phyloP scores from a whole-genome alignment of 2,888 invertebrate genomes.

The Polymixis flavicincta region DNA sequence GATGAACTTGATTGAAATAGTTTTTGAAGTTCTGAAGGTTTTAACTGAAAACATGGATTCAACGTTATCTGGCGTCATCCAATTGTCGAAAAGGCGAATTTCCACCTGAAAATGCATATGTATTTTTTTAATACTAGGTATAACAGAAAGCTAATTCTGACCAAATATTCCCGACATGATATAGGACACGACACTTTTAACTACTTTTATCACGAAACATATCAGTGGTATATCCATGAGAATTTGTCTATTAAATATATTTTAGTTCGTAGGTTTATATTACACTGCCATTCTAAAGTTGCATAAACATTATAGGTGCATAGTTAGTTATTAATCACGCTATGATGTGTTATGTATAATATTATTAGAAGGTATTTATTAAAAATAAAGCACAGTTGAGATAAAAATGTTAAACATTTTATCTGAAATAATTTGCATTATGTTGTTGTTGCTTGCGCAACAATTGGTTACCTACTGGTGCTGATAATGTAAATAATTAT shows the following conservation, averaged over 20 bases:
- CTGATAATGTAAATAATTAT: conserved; percentile 56
- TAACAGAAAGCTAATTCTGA: conserved; percentile 14
- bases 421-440: conserved; percentile 25
- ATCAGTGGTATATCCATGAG: conserved; percentile 28
- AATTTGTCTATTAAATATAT: conserved; percentile 28
- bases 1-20: conserved; percentile 85
- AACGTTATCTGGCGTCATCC: conserved; percentile 28
- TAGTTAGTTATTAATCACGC: conserved; percentile 67
- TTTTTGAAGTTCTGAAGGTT: conserved; percentile 41
- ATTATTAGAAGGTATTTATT: conserved; percentile 40
- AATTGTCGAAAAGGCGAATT: too few relatives aligned
- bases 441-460: too few relatives aligned
- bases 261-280: conserved; percentile 64
- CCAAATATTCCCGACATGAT: conserved; percentile 25
- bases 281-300: conserved; percentile 79
- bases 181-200: conserved; percentile 41
- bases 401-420: conserved; percentile 60
- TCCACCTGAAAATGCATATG: conserved; percentile 4
- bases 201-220: conserved; percentile 45
- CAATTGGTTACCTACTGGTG: conserved; percentile 63
- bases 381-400: conserved; percentile 23
- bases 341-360: conserved; percentile 44
- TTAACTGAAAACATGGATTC: conserved; percentile 25
- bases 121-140: conserved; percentile 28
- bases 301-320: conserved; percentile 67